Percentiles rank a stretch among this genome's conserved stretches.
These are phyloP conservation scores for Prionailurus viverrinus DNA, from an alignment of 2,113 vertebrate genomes.

Conservation along the genomic window DNA sequence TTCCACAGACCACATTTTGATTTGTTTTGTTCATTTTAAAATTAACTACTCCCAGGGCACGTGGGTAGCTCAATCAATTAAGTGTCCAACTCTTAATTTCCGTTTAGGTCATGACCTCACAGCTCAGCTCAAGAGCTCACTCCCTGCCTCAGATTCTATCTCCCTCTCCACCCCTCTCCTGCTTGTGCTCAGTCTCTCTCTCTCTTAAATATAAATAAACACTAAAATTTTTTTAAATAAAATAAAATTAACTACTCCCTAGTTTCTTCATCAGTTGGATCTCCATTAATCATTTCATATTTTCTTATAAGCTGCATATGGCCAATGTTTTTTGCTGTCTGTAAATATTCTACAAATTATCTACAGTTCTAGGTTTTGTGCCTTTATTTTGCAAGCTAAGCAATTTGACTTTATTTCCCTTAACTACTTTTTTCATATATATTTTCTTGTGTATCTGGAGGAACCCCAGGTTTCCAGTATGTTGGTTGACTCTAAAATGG, in stretches of 20 bases:
- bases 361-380: not conserved
- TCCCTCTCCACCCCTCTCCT: too few relatives aligned
- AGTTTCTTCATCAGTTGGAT: not conserved
- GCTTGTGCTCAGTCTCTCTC: too few relatives aligned
- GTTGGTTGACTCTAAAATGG: not conserved
- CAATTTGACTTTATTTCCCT: constrained; percentile 6
- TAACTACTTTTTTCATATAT: not conserved
- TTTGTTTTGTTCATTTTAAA: not conserved
- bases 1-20: not conserved
- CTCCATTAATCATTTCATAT: not conserved
- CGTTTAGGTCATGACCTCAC: too few relatives aligned
- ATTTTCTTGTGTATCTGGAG: not conserved
- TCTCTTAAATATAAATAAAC: too few relatives aligned
- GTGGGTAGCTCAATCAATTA: too few relatives aligned
- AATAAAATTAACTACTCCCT: not conserved
- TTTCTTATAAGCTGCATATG: not conserved
- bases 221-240: too few relatives aligned
- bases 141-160: too few relatives aligned
- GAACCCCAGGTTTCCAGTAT: not conserved
- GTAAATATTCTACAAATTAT: not conserved
- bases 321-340: not conserved
- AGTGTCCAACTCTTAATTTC: too few relatives aligned
- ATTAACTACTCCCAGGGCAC: too few relatives aligned
- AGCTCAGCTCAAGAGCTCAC: too few relatives aligned
- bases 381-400: not conserved